Evolutionary conservation across 2,113 vertebrate genomes (phyloP), one percentile per base, ranked within the genome.

Genomic region (Leptosomus discolor): DNA sequence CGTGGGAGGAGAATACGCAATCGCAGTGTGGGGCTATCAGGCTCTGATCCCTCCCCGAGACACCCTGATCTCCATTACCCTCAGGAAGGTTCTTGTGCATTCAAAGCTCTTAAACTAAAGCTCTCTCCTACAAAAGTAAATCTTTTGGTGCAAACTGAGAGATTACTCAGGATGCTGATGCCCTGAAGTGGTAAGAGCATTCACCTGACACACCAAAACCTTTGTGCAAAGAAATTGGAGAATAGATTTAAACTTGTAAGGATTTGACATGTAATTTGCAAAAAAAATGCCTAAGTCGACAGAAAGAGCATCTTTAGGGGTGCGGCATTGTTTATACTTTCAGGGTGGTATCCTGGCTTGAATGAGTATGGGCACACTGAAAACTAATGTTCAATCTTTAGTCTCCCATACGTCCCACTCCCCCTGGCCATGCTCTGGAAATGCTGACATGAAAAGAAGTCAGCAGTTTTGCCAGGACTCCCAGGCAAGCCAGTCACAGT

Each of bases 391-490:
- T 63, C 58, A 78, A 61, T 45, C 34, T 89, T 63, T 60, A 75
- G 81, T 34, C 32, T 26, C 60, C 45, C 34, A 6, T 24, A 65
- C 3, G 2, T 48, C 56, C 64, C 61, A 24, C 12, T 93, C 61
- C 51, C 29, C 5, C 24, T 39, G 56, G 48, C 60, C 10, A 0
- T 22, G 64, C 37, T 36, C 77, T 94, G 90, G 81, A 90, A 76
- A 93, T 2, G 4, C 76, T 89, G 83, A 88, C n/a, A 13, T 10
- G n/a, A 80, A 92, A 95, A 63, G 20, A 94, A 71, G 51, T 85
- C 87, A 82, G 95, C 73, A 91, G 56, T 67, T 95, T 75, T 85
- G 46, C 77, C 48, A 71, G 48, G 68, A 85, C 21, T 90, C 84
- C 65, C 37, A 91, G 45, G 81, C 73, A 96, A 90, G 77, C 7